A percentile compares a stretch with the other conserved stretches of the same genome.
These are phyloP conservation scores for Lanius ludovicianus DNA, from an alignment of 2,113 vertebrate genomes.

Conservation along the genomic window DNA sequence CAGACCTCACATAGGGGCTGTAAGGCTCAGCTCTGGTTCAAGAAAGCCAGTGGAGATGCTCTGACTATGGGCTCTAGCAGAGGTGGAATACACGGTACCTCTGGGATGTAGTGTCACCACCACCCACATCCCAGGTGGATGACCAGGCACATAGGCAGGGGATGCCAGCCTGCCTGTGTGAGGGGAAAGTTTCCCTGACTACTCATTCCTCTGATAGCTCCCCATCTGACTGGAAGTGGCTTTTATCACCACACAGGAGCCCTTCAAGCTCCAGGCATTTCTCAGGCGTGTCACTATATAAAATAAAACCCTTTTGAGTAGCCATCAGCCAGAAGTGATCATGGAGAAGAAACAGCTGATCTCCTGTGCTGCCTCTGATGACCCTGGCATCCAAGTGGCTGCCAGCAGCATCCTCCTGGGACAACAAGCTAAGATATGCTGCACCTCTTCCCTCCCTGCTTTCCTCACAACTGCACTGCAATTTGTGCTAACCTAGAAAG, in stretches of 20 bases:
- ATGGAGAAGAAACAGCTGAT: neutral
- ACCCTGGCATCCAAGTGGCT: neutral
- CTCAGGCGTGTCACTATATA: neutral
- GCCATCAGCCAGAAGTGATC: neutral
- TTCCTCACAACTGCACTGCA: neutral
- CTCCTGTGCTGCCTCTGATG: neutral
- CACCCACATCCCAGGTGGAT: neutral
- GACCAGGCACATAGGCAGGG: rapidly evolving
- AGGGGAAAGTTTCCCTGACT: neutral
- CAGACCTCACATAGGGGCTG: neutral
- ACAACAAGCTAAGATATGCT: neutral
- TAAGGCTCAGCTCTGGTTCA: neutral
- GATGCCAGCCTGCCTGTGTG: neutral
- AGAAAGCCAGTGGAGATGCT: neutral
- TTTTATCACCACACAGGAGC: neutral
- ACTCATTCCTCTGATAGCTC: neutral
- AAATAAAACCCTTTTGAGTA: neutral
- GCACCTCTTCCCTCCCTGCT: neutral
- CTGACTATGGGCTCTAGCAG: rapidly evolving
- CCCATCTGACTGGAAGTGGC: neutral
- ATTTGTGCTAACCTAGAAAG: neutral
- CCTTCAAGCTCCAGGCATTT: neutral
- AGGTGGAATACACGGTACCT: rapidly evolving
- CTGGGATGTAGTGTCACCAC: neutral
- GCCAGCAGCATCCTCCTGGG: neutral